Percentiles rank a stretch among this genome's conserved stretches.
phyloP scores from a whole-genome alignment of 2,888 invertebrate genomes.

The Lypha dubia region DNA sequence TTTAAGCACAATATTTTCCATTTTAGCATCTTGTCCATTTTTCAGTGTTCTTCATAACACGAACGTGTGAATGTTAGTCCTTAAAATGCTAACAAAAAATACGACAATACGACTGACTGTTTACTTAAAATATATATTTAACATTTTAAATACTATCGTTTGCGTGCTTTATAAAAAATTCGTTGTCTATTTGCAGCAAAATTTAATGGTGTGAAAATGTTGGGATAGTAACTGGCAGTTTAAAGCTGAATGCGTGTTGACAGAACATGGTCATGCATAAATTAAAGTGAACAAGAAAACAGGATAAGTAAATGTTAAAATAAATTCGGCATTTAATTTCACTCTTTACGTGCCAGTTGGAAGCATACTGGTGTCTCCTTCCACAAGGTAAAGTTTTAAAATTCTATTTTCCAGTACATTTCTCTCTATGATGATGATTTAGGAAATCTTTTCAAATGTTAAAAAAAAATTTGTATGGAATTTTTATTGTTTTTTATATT shows the following conservation, averaged over 20 bases:
- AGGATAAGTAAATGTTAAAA: not conserved
- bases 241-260: conserved; percentile 2
- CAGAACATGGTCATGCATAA: conserved; percentile 47
- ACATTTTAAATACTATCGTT: not conserved
- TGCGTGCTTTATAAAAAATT: not conserved
- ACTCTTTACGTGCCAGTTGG: not conserved
- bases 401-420: no score
- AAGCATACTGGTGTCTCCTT: not conserved
- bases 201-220: not conserved
- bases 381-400: not conserved
- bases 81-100: not conserved
- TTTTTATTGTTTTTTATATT: no score
- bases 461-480: no score
- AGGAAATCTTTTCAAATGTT: no score
- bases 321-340: not conserved
- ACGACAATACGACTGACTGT: not conserved
- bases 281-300: conserved; percentile 14
- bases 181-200: not conserved
- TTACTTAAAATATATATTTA: not conserved
- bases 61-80: no score
- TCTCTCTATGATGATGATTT: no score
- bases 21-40: not conserved
- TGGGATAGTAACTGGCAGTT: conserved; percentile 4
- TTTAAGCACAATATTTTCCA: no score
- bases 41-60: no score